These are phyloP conservation scores for Prochilodus magdalenae DNA, from an alignment of 2,113 vertebrate species.

Conservation along the genomic window DNA sequence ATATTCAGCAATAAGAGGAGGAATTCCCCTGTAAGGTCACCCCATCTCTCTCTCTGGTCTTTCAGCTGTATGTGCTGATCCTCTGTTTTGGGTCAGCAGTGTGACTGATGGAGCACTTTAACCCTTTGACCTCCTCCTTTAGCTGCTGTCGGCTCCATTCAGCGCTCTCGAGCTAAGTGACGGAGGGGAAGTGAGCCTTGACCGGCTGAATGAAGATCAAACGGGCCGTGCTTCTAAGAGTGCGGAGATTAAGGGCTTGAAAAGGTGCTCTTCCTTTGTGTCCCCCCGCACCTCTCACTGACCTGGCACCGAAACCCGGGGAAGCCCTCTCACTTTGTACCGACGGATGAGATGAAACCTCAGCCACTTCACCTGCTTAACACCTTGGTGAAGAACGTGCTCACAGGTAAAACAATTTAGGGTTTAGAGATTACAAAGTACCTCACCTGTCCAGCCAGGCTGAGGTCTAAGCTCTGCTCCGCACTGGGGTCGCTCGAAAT, in stretches of 20 bases:
- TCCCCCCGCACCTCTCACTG: background rate
- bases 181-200: slow-evolving; percentile 14
- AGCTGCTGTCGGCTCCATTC: slow-evolving; percentile 16
- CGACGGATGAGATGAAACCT: no score
- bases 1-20: no score
- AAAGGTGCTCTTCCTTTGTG: background rate
- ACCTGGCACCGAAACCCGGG: background rate
- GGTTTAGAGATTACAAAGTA: background rate
- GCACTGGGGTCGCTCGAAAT: no score
- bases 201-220: slow-evolving; percentile 18
- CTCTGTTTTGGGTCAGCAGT: slow-evolving; percentile 36
- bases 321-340: background rate
- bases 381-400: background rate
- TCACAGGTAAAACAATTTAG: background rate
- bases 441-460: no score
- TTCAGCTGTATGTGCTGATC: background rate
- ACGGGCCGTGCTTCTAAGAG: background rate
- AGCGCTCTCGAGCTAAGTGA: slow-evolving; percentile 2
- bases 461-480: no score
- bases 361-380: background rate
- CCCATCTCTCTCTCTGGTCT: background rate
- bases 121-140: slow-evolving; percentile 25
- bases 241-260: slow-evolving; percentile 28
- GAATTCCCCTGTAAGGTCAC: background rate
- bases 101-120: slow-evolving; percentile 44